Evolutionary conservation across 2,888 invertebrate species (phyloP), one percentile per base, ranked within the genome.

Genomic region (Theristus sp.): DNA sequence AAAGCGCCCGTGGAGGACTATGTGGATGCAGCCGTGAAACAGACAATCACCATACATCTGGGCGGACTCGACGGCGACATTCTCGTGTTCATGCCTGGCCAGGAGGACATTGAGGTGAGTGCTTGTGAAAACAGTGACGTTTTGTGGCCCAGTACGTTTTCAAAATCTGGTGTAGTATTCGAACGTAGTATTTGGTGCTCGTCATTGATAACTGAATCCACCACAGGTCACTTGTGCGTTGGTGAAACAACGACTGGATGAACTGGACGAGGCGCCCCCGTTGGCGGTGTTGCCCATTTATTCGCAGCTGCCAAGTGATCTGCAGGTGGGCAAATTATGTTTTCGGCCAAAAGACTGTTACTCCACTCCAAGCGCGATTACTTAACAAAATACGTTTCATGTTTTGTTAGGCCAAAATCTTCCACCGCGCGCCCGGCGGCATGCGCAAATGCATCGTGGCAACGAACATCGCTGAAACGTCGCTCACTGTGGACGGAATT

Each of bases 11-110:
- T 91, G 55, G 96, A 98, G 73, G 99, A 99, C 78, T 98, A 99
- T 71, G 96, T 99, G 0, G 98, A 99, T 71, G 86, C 91, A 0
- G 87, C 98, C 47, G 93, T 99, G 0, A 59, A 96, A 74, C 93
- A 94, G 76, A 83, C 85, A 78, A 83, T 99, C 2, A 94, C 94
- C 75, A 89, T 98, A 59, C 98, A 99, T 75, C 77, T 98, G 26
- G 89, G 89, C 67, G 69, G 79, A 68, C 74, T 67, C 75, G 71
- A 71, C 25, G 72, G 98, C 0, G 98, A 99, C 72, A 84, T 93
- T 67, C 76, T 98, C 10, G 86, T 99, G 57, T 99, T 99, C 76
- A 96, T 99, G 96, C 96, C 98, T 6, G 98, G 98, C 62, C 98
- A 99, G 74, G 98, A 99, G 75, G 98, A 99, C 71, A 99, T 99